Evolutionary conservation across 2,888 invertebrate species (phyloP).

Genomic region (Trichacis sp.): DNA sequence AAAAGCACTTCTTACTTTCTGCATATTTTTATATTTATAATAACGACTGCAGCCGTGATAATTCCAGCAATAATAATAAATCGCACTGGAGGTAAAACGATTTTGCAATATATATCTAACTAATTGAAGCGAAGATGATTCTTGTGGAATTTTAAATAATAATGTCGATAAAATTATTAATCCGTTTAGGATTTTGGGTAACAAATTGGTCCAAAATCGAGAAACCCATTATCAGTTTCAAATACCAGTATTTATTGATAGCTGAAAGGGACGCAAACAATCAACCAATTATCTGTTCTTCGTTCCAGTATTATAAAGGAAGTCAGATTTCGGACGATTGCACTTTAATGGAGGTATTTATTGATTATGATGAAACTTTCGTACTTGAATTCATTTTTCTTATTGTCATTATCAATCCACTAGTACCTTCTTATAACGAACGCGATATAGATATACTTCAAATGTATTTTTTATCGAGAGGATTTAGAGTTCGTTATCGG

Average conservation of each 20-base stretch:
- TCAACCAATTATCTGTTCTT: constrained; percentile 59
- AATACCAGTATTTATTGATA: constrained; percentile 60
- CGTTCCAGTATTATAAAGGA: constrained; percentile 57
- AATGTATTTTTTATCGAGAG: too few relatives aligned
- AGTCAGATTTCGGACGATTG: constrained; percentile 61
- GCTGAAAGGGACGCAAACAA: constrained; percentile 52
- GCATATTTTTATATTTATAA: constrained; percentile 23
- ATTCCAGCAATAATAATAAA: constrained; percentile 32
- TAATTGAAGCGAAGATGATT: too few relatives aligned
- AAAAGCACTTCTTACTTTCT: constrained; percentile 28
- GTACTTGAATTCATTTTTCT: too few relatives aligned
- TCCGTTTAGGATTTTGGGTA: constrained; percentile 56
- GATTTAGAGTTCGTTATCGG: too few relatives aligned
- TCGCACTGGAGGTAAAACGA: constrained; percentile 29
- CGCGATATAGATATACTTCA: too few relatives aligned
- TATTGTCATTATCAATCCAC: too few relatives aligned
- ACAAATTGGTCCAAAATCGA: constrained; percentile 58
- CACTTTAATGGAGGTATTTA: constrained; percentile 56
- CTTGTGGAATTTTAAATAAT: too few relatives aligned
- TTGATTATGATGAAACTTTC: too few relatives aligned
- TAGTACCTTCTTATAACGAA: too few relatives aligned
- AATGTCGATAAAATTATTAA: neutral
- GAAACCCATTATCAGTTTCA: constrained; percentile 56
- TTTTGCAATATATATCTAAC: neutral
- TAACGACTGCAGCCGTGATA: constrained; percentile 21